Percentiles rank a stretch among this genome's conserved stretches.
These are phyloP conservation scores for Euplagia quadripunctaria DNA, from an alignment of 2,888 invertebrate genomes.

Conservation along the genomic window DNA sequence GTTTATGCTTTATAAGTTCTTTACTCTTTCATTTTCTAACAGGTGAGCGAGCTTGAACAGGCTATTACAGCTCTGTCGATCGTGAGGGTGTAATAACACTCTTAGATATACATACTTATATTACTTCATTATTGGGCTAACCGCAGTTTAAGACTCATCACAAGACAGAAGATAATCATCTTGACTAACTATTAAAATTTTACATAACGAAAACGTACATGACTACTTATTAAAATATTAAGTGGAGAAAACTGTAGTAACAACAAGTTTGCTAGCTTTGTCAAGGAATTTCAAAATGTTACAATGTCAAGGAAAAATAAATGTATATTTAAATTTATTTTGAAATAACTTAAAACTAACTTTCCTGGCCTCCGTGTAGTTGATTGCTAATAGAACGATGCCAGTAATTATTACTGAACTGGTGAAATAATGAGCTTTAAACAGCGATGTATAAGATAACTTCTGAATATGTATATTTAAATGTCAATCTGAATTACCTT, in stretches of 20 bases:
- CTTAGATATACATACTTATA: not conserved
- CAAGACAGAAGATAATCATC: not conserved
- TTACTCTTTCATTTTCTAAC: not conserved
- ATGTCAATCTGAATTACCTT: no score
- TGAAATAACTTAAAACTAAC: no score
- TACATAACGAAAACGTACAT: not conserved
- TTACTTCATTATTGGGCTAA: not conserved
- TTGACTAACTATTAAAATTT: no score
- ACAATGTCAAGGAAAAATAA: not conserved
- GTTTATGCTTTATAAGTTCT: not conserved
- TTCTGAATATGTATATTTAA: no score
- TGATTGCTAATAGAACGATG: no score
- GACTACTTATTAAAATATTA: not conserved
- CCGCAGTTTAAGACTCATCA: not conserved
- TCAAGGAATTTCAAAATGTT: not conserved
- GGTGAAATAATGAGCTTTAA: no score
- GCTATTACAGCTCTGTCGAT: not conserved
- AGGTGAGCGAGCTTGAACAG: not conserved
- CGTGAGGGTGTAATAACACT: conserved; percentile 3
- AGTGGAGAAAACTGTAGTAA: no score
- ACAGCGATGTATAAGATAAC: no score
- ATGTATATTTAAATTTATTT: no score
- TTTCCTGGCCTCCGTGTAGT: no score
- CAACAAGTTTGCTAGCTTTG: not conserved
- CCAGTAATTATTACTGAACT: no score